Conservation (phyloP, 2,797 vertebrate species). For the Echiichthys vipera region DNA sequence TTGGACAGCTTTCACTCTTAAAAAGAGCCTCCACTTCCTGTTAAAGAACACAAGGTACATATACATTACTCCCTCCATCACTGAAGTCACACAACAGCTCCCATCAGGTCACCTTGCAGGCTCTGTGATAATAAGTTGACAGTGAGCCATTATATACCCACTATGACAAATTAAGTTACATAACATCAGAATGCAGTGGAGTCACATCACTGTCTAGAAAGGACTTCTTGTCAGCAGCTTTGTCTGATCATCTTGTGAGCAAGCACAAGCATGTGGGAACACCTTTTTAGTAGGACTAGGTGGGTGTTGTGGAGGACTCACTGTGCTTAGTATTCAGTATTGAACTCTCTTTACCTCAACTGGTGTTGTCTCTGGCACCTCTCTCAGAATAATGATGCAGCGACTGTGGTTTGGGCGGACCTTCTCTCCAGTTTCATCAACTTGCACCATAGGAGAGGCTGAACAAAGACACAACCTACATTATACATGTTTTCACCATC, state of each 20-base stretch:
- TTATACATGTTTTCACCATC: not conserved
- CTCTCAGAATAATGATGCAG: conserved; percentile 97
- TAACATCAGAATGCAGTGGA: not conserved
- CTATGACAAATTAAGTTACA: not conserved
- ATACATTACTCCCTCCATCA: conserved; percentile 2
- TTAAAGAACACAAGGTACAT: conserved; percentile 10
- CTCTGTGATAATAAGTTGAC: not conserved
- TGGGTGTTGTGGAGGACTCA: not conserved
- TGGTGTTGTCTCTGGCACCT: conserved; percentile 96
- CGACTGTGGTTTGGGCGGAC: conserved; percentile 98
- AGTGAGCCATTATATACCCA: not conserved
- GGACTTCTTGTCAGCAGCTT: not conserved
- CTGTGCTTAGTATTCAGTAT: not conserved
- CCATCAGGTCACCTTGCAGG: not conserved
- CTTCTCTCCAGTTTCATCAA: conserved; percentile 96
- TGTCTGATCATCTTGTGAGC: not conserved
- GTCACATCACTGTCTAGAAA: not conserved
- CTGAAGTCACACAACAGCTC: not conserved
- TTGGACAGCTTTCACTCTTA: conserved; percentile 94
- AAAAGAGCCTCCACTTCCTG: conserved; percentile 97
- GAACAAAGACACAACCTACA: conserved; percentile 25
- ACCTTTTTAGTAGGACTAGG: not conserved
- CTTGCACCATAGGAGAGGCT: conserved; percentile 96
- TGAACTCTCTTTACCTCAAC: conserved; percentile 87
- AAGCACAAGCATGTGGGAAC: not conserved